A percentile compares a stretch with the other conserved stretches of the same genome.
Conservation (phyloP, 1,140 invertebrate species). For the Zaprionus africanus region DNA sequence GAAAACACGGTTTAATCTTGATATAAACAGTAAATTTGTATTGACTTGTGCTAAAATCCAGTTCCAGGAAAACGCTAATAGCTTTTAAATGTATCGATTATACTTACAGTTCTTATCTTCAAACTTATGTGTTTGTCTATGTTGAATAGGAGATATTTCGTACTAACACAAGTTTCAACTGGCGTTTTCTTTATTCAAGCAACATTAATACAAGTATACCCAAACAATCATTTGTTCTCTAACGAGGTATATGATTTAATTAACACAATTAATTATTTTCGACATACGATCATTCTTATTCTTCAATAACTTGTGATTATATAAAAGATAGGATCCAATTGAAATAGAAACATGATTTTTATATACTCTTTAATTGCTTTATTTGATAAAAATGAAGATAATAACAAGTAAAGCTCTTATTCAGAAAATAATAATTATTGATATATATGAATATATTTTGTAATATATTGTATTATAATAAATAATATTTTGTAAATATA, state of each 20-base stretch:
- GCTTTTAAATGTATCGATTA: background rate
- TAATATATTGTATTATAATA: too few species aligned
- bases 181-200: background rate
- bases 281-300: slow-evolving; percentile 1
- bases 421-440: too few species aligned
- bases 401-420: too few species aligned
- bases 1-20: background rate
- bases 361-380: background rate
- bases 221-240: background rate
- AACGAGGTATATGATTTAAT: background rate
- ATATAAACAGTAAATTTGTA: background rate
- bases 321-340: background rate
- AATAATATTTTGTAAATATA: too few species aligned
- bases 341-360: background rate
- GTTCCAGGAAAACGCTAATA: background rate
- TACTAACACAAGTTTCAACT: background rate
- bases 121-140: background rate
- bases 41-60: background rate
- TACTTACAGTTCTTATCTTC: background rate
- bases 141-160: background rate
- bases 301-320: background rate
- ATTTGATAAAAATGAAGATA: too few species aligned
- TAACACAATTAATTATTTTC: slow-evolving; percentile 3
- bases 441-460: too few species aligned
- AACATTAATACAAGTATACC: background rate